Conservation (phyloP, 2,113 vertebrate species). For the Tupaia tana region DNA sequence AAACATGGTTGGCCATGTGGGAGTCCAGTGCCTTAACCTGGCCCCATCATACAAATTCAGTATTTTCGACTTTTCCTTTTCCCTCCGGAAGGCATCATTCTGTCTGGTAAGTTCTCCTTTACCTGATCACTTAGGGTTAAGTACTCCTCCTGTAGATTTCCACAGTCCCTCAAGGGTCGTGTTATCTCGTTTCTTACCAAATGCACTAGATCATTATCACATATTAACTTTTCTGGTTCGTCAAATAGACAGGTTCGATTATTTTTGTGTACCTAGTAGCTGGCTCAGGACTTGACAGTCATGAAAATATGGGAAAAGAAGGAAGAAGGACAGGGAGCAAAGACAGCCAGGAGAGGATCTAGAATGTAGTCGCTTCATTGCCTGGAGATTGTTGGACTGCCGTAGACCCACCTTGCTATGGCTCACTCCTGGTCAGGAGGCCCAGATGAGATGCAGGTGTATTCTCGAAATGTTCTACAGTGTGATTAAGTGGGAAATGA, state of each 20-base stretch:
- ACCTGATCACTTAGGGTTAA: not conserved
- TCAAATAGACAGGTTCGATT: not conserved
- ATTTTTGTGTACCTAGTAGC: not conserved
- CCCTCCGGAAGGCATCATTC: not conserved
- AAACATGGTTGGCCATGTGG: too few relatives aligned
- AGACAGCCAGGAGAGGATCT: not conserved
- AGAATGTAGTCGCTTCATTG: not conserved
- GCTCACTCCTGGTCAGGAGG: not conserved
- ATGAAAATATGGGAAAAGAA: not conserved
- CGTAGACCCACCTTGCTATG: not conserved
- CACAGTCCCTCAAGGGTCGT: not conserved
- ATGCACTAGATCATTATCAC: not conserved
- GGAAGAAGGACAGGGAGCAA: not conserved
- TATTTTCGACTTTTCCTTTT: not conserved
- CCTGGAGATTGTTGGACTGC: not conserved
- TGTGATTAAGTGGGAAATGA: not conserved
- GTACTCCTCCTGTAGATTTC: not conserved
- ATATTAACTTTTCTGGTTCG: not conserved
- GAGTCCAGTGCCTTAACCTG: too few relatives aligned
- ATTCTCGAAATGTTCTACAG: constrained; percentile 12
- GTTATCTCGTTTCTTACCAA: not conserved
- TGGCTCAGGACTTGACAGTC: not conserved
- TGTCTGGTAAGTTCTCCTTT: not conserved
- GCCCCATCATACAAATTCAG: too few relatives aligned
- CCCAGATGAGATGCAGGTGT: not conserved